A percentile compares a stretch with the other conserved stretches of the same genome.
Conservation (phyloP, 1,140 invertebrate genomes). For the Drosophila bocqueti region DNA sequence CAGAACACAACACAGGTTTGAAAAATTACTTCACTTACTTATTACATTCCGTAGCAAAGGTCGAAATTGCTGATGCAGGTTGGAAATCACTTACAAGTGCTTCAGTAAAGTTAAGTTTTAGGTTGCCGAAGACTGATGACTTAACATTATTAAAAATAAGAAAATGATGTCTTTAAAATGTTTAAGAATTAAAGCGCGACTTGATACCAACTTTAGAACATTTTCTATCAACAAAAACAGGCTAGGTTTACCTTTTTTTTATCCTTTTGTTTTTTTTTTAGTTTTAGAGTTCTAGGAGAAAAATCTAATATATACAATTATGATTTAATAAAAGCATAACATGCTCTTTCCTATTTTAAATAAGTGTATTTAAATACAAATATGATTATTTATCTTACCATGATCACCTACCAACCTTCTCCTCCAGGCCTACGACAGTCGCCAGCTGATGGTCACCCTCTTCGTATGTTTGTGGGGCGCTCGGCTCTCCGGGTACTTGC, state of each 20-base stretch:
- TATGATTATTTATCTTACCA: not conserved
- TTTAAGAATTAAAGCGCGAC: not conserved
- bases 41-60: not conserved
- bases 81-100: not conserved
- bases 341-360: not conserved
- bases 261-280: no score
- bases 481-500: slow-evolving; percentile 92
- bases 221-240: no score
- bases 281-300: not conserved
- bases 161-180: not conserved
- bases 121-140: not conserved
- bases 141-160: not conserved
- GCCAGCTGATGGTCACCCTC: slow-evolving; percentile 94
- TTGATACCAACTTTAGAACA: not conserved
- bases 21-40: slow-evolving; percentile 1
- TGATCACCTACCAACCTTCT: not conserved
- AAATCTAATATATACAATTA: no score
- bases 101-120: not conserved
- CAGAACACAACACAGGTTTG: not conserved
- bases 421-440: slow-evolving; percentile 90
- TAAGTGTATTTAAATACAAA: not conserved
- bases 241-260: no score
- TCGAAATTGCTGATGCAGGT: not conserved
- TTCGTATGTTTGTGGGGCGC: slow-evolving; percentile 95
- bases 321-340: no score